phyloP scores from a whole-genome alignment of 2,888 invertebrate species.

The Drosophila cracens region DNA sequence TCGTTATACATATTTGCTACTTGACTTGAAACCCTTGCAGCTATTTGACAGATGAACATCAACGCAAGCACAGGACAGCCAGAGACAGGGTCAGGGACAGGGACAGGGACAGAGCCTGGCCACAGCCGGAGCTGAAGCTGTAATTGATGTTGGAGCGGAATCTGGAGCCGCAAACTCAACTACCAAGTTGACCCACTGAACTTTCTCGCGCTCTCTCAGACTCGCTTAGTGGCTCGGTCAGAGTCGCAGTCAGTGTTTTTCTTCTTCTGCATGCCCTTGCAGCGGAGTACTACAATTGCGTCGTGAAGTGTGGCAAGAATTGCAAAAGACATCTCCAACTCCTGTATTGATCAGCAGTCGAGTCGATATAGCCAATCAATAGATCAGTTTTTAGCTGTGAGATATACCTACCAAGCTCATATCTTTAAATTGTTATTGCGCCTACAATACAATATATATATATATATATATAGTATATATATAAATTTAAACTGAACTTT shows the following conservation, averaged over 20 bases:
- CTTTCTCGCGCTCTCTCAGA: slow-evolving; percentile 53
- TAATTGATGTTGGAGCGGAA: slow-evolving; percentile 1
- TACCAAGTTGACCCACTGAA: slow-evolving; percentile 55
- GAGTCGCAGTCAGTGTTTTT: slow-evolving; percentile 16
- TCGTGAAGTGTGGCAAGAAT: neutral
- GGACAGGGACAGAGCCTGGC: neutral
- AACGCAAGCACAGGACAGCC: slow-evolving; percentile 45
- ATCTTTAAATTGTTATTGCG: neutral
- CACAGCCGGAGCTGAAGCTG: slow-evolving; percentile 1
- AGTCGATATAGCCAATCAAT: neutral
- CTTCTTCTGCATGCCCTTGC: neutral
- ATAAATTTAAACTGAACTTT: neutral
- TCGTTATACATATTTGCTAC: slow-evolving; percentile 36
- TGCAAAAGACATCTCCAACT: neutral
- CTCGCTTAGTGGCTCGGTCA: slow-evolving; percentile 6
- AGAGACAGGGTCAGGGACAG: neutral
- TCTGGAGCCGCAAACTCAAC: slow-evolving; percentile 13
- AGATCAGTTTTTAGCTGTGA: neutral
- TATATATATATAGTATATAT: too few species aligned
- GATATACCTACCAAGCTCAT: neutral
- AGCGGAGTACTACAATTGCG: neutral
- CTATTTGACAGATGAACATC: slow-evolving; percentile 39
- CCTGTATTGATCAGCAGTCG: neutral
- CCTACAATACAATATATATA: too few species aligned
- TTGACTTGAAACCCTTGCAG: slow-evolving; percentile 40